Evolutionary conservation across 2,797 vertebrate genomes (phyloP).

Genomic region (Carapus acus): DNA sequence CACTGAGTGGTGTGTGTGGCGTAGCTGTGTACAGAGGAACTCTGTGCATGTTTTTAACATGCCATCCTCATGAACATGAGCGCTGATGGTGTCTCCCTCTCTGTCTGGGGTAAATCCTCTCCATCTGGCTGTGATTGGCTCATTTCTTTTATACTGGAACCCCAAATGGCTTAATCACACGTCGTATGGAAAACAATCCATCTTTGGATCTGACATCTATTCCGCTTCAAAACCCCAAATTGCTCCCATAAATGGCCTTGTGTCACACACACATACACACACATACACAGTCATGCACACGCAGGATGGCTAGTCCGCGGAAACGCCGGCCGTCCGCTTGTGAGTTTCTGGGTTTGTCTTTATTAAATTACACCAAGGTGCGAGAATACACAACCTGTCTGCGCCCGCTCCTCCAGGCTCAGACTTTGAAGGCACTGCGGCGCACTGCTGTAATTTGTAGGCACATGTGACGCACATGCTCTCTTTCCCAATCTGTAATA

Average conservation of each 20-base stretch:
- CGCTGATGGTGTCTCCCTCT: constrained; percentile 50
- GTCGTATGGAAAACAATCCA: constrained; percentile 71
- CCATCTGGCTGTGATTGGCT: constrained; percentile 73
- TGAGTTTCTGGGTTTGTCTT: constrained; percentile 42
- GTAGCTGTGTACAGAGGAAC: constrained; percentile 21
- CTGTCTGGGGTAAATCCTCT: constrained; percentile 52
- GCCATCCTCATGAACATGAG: constrained; percentile 25
- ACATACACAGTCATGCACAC: constrained; percentile 4
- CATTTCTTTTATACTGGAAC: constrained; percentile 62
- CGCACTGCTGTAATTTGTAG: constrained; percentile 2
- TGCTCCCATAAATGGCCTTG: constrained; percentile 65
- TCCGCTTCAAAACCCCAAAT: constrained; percentile 72
- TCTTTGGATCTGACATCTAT: constrained; percentile 70
- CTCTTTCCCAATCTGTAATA: constrained; percentile 8
- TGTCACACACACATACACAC: constrained; percentile 41
- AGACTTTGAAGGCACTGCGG: neutral
- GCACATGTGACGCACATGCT: neutral
- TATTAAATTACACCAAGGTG: constrained; percentile 11
- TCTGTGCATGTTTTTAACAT: constrained; percentile 31
- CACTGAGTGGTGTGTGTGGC: constrained; percentile 18
- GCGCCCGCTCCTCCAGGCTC: constrained; percentile 13
- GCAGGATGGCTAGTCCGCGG: neutral
- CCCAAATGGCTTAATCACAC: constrained; percentile 72
- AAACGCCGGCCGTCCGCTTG: constrained; percentile 48
- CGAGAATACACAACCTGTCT: constrained; percentile 17